A percentile compares a stretch with the other conserved stretches of the same genome.
Evolutionary conservation across 2,797 vertebrate species (phyloP).

Genomic region (Girardinus metallicus): DNA sequence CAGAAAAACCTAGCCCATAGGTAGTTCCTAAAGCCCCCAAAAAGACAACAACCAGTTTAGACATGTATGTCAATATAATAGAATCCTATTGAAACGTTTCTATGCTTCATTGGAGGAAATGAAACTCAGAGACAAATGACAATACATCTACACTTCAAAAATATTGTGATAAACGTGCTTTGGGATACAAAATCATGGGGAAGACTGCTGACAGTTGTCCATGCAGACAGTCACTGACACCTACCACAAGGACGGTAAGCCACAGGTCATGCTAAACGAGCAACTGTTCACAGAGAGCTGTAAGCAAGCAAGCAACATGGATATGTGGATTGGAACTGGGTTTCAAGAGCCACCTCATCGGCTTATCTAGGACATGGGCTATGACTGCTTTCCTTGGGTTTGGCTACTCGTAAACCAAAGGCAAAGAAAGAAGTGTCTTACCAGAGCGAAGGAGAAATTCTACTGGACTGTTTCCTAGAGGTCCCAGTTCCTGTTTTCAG

Average conservation of each 20-base stretch:
- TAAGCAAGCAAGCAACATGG: neutral
- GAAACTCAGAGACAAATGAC: neutral
- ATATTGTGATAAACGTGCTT: neutral
- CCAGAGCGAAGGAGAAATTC: neutral
- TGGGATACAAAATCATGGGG: neutral
- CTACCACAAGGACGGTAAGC: neutral
- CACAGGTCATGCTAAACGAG: neutral
- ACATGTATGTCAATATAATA: neutral
- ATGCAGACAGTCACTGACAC: constrained; percentile 1
- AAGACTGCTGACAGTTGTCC: neutral
- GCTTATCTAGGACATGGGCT: neutral
- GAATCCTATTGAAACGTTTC: neutral
- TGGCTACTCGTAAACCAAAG: neutral
- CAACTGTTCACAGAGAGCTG: neutral
- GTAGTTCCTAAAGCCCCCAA: too few species aligned
- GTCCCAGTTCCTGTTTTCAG: neutral
- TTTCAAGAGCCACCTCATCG: neutral
- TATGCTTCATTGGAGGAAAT: neutral
- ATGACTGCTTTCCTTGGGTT: neutral
- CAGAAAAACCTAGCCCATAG: neutral
- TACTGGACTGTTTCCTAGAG: neutral
- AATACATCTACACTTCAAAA: neutral
- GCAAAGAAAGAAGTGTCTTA: neutral
- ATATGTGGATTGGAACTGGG: neutral
- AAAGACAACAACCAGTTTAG: neutral